Conservation (phyloP, 2,113 vertebrate genomes). For the Polypterus senegalus region DNA sequence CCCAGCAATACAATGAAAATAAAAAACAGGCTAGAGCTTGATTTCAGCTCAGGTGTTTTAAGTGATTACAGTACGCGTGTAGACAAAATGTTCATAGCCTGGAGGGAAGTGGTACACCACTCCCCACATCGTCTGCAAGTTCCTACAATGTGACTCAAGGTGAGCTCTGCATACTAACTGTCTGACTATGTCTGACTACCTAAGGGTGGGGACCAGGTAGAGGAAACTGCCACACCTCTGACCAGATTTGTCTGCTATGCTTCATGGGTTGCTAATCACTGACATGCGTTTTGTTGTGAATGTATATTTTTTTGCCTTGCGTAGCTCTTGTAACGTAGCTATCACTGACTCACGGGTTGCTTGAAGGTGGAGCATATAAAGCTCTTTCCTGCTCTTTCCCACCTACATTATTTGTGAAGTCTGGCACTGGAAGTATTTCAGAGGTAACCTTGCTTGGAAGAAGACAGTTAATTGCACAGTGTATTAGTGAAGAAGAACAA, state of each 20-base stretch:
- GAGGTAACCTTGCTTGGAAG: conserved; percentile 24
- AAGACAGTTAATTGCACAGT: conserved; percentile 24
- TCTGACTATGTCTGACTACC: conserved; percentile 43
- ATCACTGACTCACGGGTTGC: conserved; percentile 17
- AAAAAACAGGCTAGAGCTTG: not conserved
- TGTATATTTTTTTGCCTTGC: conserved; percentile 8
- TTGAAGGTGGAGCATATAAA: conserved; percentile 52
- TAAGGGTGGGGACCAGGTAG: conserved; percentile 40
- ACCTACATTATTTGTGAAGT: conserved; percentile 35
- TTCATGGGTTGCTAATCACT: conserved; percentile 27
- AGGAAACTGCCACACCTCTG: conserved; percentile 38
- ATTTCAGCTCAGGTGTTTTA: not conserved
- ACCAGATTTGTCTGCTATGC: conserved; percentile 16
- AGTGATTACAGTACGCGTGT: not conserved
- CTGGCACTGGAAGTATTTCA: conserved; percentile 45
- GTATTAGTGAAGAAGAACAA: conserved; percentile 30
- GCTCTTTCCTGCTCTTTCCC: conserved; percentile 36
- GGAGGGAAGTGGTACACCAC: conserved; percentile 27
- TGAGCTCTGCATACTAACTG: conserved; percentile 40
- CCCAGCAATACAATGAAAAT: not conserved
- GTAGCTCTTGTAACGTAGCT: conserved; percentile 21
- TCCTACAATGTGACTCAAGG: conserved; percentile 60
- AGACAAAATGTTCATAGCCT: conserved; percentile 28
- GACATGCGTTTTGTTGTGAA: conserved; percentile 23
- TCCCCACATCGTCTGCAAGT: conserved; percentile 17